A percentile compares a stretch with the other conserved stretches of the same genome.
Conservation (phyloP, 2,888 invertebrate species). For the Calliphora vomitoria region DNA sequence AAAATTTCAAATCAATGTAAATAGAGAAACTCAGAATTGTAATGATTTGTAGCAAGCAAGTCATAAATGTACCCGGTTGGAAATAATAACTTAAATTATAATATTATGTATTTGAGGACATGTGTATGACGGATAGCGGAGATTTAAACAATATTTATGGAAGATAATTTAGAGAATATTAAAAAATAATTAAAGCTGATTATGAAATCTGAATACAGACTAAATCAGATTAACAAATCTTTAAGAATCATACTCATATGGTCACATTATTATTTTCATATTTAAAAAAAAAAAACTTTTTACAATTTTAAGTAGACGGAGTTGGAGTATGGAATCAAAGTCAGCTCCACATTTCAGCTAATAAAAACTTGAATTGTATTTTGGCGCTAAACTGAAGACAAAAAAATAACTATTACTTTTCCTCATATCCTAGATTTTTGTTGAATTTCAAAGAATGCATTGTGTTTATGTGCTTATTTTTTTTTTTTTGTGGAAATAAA, state of each 20-base stretch:
- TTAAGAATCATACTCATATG: no score
- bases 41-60: no score
- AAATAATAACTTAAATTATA: no score
- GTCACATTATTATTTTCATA: slow-evolving; percentile 10
- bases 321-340: slow-evolving; percentile 18
- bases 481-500: no score
- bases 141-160: no score
- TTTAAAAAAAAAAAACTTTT: slow-evolving; percentile 6
- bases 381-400: slow-evolving; percentile 44
- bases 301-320: background rate
- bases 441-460: slow-evolving; percentile 31
- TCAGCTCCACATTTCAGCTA: slow-evolving; percentile 43
- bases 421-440: background rate
- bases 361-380: slow-evolving; percentile 62
- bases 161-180: no score
- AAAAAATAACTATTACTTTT: slow-evolving; percentile 25
- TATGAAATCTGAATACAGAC: no score
- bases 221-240: no score
- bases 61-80: no score
- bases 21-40: background rate
- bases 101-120: no score
- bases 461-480: slow-evolving; percentile 55
- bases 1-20: background rate
- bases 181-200: no score
- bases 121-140: no score